Conservation (phyloP, 1,140 invertebrate genomes). For the Heliconius melpomene region DNA sequence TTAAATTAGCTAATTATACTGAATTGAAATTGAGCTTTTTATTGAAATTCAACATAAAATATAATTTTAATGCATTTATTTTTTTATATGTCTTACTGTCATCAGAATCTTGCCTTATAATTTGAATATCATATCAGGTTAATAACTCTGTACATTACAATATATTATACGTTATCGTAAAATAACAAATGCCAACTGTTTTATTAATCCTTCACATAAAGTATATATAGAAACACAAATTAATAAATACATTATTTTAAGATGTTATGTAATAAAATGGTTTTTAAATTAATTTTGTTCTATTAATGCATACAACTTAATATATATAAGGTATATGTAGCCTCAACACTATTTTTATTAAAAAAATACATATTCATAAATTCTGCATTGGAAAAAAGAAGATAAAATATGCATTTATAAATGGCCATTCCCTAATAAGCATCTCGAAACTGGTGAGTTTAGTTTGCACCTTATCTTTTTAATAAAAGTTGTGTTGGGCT, state of each 20-base stretch:
- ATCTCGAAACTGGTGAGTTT: no score
- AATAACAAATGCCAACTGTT: neutral
- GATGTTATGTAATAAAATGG: neutral
- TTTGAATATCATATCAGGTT: neutral
- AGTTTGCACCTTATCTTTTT: no score
- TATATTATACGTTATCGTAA: neutral
- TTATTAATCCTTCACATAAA: neutral
- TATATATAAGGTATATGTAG: no score
- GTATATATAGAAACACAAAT: neutral
- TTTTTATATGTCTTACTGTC: constrained; percentile 6
- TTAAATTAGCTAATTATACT: neutral
- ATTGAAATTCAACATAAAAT: neutral
- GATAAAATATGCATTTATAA: no score
- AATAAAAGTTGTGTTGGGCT: no score
- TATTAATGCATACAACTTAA: no score
- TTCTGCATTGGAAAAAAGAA: no score
- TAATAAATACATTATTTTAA: neutral
- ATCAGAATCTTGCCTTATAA: constrained; percentile 7
- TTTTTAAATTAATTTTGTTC: no score
- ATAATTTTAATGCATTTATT: neutral
- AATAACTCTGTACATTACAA: constrained; percentile 5
- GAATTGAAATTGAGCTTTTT: neutral
- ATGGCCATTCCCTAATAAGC: no score
- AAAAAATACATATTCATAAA: no score
- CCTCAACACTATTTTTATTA: no score